phyloP scores from a whole-genome alignment of 2,797 vertebrate genomes.

The Thripadectes ignobilis region DNA sequence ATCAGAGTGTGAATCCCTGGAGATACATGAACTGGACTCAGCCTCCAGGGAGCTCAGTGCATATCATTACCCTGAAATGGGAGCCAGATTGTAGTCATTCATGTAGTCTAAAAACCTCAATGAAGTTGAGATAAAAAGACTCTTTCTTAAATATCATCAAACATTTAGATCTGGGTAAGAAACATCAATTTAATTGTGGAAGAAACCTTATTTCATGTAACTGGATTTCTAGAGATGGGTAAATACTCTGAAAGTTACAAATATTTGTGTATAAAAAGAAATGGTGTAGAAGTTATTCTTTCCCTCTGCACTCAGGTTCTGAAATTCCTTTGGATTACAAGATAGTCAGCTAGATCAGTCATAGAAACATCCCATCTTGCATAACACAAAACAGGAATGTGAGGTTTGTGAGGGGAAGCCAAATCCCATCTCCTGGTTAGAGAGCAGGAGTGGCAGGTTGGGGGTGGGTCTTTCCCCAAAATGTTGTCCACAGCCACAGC shows the following conservation, averaged over 20 bases:
- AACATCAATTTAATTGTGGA: background rate
- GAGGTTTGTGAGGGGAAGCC: background rate
- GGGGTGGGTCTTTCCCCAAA: background rate
- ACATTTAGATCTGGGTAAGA: background rate
- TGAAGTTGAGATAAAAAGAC: background rate
- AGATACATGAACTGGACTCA: background rate
- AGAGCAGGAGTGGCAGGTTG: background rate
- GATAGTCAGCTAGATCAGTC: background rate
- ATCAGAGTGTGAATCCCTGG: background rate
- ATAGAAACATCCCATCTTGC: background rate
- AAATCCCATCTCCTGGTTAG: background rate
- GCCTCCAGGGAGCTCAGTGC: background rate
- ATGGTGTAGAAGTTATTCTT: background rate
- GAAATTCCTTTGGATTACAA: background rate
- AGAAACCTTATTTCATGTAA: background rate
- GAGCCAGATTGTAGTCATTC: background rate
- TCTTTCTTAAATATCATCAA: background rate
- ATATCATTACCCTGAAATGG: background rate
- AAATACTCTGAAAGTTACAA: background rate
- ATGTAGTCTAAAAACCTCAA: background rate
- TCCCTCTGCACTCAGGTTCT: background rate
- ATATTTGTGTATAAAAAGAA: background rate
- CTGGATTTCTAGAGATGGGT: background rate
- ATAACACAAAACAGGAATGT: background rate
- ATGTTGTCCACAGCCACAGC: fast-evolving